A percentile compares a stretch with the other conserved stretches of the same genome.
Evolutionary conservation across 2,113 vertebrate genomes (phyloP).

Genomic region (Nibea coibor): DNA sequence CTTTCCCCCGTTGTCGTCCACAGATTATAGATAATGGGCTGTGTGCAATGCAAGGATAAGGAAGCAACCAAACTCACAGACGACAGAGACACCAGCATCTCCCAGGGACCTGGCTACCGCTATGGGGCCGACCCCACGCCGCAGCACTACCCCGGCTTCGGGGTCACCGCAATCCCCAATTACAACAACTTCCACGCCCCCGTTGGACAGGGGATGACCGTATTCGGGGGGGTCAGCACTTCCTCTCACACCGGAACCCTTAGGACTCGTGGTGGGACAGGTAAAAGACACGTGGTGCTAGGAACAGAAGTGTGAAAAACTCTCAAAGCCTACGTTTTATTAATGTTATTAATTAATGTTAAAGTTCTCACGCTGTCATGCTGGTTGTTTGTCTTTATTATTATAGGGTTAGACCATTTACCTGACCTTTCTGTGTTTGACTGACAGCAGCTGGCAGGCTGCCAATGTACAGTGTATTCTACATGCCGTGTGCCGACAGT

Average conservation of each 20-base stretch:
- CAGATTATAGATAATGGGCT: constrained; percentile 99
- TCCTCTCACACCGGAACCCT: constrained; percentile 93
- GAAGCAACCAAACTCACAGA: constrained; percentile 96
- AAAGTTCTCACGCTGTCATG: too few species aligned
- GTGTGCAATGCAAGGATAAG: constrained; percentile 99
- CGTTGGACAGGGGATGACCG: constrained; percentile 89
- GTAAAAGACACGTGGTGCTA: constrained; percentile 74
- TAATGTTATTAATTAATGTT: neutral
- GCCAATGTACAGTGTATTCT: too few species aligned
- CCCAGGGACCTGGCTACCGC: constrained; percentile 90
- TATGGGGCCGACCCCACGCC: constrained; percentile 95
- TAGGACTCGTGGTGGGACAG: constrained; percentile 92
- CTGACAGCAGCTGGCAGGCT: too few species aligned
- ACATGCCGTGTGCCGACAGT: too few species aligned
- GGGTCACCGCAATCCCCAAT: constrained; percentile 94
- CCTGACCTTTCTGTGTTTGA: too few species aligned
- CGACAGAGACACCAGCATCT: constrained; percentile 89
- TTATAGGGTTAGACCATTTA: too few species aligned
- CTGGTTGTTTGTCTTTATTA: too few species aligned
- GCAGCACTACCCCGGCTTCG: constrained; percentile 92
- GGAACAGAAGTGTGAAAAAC: neutral
- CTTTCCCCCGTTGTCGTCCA: constrained; percentile 20
- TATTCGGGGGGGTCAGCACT: constrained; percentile 94
- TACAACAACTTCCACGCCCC: constrained; percentile 95
- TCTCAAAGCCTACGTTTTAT: neutral